A percentile compares a stretch with the other conserved stretches of the same genome.
Evolutionary conservation across 2,797 vertebrate species (phyloP).

Genomic region (Hylomyscus alleni): DNA sequence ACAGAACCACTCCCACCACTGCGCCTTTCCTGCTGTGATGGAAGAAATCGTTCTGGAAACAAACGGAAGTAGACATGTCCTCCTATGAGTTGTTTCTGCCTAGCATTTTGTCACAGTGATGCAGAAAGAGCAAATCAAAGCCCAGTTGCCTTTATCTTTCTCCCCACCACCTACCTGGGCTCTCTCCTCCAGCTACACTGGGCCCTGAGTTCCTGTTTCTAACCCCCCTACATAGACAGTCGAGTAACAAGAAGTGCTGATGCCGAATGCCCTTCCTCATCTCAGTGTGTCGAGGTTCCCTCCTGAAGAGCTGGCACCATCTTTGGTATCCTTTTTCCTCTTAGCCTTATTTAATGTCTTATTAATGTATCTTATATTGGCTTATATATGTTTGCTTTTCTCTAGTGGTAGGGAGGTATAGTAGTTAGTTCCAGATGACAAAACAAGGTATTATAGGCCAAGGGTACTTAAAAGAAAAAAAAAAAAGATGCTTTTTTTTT

Average conservation of each 20-base stretch:
- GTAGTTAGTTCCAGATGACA: neutral
- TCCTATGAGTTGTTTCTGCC: neutral
- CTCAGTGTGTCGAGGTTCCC: neutral
- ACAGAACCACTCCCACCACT: neutral
- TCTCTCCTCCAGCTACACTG: neutral
- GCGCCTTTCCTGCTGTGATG: neutral
- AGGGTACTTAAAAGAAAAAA: neutral
- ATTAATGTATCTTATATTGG: neutral
- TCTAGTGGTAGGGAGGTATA: neutral
- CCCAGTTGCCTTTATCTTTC: neutral
- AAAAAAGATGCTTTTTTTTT: neutral
- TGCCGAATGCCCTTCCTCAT: neutral
- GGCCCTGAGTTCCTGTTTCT: neutral
- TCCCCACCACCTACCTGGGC: neutral
- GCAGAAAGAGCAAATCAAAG: neutral
- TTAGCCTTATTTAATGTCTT: neutral
- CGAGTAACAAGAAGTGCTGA: neutral
- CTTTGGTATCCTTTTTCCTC: neutral
- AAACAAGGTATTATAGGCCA: neutral
- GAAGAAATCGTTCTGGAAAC: neutral
- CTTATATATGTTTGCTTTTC: neutral
- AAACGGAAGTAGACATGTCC: neutral
- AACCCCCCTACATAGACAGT: neutral
- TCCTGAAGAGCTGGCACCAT: neutral
- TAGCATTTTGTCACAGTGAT: neutral